phyloP scores from a whole-genome alignment of 2,888 invertebrate genomes.

The Trypoxylon attenuatum region DNA sequence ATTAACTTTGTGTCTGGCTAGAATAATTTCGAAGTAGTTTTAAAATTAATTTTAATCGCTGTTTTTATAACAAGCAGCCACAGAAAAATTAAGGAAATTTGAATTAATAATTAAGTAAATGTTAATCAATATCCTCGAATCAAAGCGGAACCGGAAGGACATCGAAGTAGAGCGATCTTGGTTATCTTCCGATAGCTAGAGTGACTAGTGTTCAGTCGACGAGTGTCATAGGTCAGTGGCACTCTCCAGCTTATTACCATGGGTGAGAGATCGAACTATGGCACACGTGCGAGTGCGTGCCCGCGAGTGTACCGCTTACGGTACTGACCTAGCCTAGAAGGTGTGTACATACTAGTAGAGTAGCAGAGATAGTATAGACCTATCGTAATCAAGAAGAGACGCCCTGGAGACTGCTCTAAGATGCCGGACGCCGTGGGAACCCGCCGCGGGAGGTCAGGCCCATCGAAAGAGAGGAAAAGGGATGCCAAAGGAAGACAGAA shows the following conservation, averaged over 20 bases:
- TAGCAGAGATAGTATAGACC: conserved; percentile 60
- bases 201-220: conserved; percentile 4
- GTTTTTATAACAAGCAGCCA: no score
- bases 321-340: conserved; percentile 67
- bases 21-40: no score
- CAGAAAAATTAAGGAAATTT: no score
- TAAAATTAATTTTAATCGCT: no score
- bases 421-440: conserved; percentile 69
- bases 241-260: conserved; percentile 4
- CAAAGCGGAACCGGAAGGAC: no score
- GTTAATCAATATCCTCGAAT: no score
- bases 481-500: conserved; percentile 10
- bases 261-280: conserved; percentile 19
- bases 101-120: no score
- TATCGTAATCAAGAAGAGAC: conserved; percentile 64
- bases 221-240: conserved; percentile 46
- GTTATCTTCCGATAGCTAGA: no score
- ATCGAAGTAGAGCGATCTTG: no score
- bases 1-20: no score
- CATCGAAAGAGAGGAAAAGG: conserved; percentile 25
- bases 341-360: conserved; percentile 47
- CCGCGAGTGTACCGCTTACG: conserved; percentile 65
- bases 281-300: conserved; percentile 41
- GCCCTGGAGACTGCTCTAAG: conserved; percentile 59
- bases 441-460: conserved; percentile 64